Percentiles rank a stretch among this genome's conserved stretches.
Evolutionary conservation across 2,797 vertebrate species (phyloP).

Genomic region (Silurus lanzhouensis): DNA sequence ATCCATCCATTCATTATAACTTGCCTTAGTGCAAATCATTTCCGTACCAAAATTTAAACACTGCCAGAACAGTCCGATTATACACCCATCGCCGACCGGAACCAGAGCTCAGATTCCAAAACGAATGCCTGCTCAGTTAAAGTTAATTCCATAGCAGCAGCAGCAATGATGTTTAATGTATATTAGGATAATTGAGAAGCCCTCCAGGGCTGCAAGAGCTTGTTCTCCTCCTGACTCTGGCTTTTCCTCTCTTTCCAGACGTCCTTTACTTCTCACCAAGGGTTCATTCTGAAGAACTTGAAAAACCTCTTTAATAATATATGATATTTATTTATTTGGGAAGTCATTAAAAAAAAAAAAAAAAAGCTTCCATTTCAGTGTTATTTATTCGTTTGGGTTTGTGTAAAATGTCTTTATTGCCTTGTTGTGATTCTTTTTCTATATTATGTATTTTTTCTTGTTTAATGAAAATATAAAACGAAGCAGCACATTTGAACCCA

Average conservation of each 20-base stretch:
- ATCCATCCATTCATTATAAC: not conserved
- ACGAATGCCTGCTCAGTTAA: not conserved
- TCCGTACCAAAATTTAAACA: not conserved
- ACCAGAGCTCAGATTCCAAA: conserved; percentile 8
- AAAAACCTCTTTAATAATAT: conserved; percentile 4
- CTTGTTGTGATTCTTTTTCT: not conserved
- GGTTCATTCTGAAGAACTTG: conserved; percentile 7
- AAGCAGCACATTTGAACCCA: conserved; percentile 26
- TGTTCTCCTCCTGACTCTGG: not conserved
- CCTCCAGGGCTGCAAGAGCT: conserved; percentile 16
- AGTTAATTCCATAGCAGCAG: not conserved
- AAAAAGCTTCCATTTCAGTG: not conserved
- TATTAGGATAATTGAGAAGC: conserved; percentile 7
- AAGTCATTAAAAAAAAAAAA: not conserved
- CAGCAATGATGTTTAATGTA: not conserved
- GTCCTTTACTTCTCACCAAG: conserved; percentile 19
- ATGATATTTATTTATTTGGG: conserved; percentile 9
- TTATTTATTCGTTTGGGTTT: conserved; percentile 31
- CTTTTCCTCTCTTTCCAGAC: not conserved
- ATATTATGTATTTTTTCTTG: not conserved
- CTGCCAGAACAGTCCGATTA: conserved; percentile 14
- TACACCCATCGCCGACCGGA: not conserved
- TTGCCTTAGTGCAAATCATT: not conserved
- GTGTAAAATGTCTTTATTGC: conserved; percentile 1
- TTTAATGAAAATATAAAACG: too few species aligned